Base-by-base conservation (phyloP, 2,113 vertebrate genomes). In the Ctenomys sociabilis region DNA sequence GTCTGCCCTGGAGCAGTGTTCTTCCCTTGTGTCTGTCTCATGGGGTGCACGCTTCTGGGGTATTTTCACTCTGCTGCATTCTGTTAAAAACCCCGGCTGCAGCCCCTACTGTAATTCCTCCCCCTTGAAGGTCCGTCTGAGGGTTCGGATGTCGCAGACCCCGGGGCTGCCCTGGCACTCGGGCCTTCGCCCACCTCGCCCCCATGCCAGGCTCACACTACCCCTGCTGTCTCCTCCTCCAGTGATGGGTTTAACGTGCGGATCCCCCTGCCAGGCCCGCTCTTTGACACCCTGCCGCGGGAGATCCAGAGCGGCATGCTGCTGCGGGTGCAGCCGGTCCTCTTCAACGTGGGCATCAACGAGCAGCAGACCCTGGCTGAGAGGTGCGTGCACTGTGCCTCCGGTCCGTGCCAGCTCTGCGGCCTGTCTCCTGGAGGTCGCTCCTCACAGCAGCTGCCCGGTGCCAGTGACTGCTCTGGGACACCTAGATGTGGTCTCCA, bases 221-320 rank as follows among this genome's bases (percentile, higher is more conserved):
- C 43, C 80, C 17, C 90, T 21, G 35, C n/a, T 93, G 24, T 94
- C 90, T 87, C n/a, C 3, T 85, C 97, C 57, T 1, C 92, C 95
- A 99, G 99, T 0, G 99, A 99, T 11, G 99, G 99, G 75, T 99
- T 99, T 97, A 99, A 99, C 0, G 99, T 99, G 77, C 99, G 99
- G 97, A 99, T 99, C 97, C 99, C 99, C 7, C 97, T 99, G 97
- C 99, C 99, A 8, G 99, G 99, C 61, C 98, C 98, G 89, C 99
- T 99, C 98, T 99, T 99, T 6, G 99, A 99, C 84, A 98, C 98
- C 0, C 93, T 99, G 97, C 99, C 99, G 0, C 98, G 99, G 22
- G 99, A 99, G 98, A 99, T 99, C 98, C 99, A 99, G 97, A 99
- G 99, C 1, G 99, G 99, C 91, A 99, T 99, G 99, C 98, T 99